phyloP scores from a whole-genome alignment of 2,797 vertebrate genomes.

The Gephyroberyx darwinii region DNA sequence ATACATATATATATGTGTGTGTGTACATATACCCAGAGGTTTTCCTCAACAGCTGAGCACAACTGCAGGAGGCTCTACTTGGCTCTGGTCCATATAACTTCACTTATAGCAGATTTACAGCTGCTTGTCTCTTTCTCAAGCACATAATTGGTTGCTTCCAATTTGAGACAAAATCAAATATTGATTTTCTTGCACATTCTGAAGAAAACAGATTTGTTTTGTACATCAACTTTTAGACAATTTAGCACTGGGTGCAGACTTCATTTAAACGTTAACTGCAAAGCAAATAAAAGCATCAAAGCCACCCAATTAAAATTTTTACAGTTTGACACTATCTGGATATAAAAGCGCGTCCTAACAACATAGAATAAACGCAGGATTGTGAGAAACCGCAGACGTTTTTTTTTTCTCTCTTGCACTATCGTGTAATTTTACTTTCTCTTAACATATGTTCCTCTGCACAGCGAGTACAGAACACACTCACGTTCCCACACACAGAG shows the following conservation, averaged over 20 bases:
- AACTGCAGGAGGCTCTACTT: conserved; percentile 13
- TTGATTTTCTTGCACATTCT: background rate
- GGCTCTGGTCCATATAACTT: conserved; percentile 22
- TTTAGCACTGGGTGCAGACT: too few species aligned
- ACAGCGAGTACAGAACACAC: background rate
- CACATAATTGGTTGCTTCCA: conserved; percentile 21
- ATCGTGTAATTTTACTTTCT: conserved; percentile 48
- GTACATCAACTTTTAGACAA: too few species aligned
- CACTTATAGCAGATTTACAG: conserved; percentile 50
- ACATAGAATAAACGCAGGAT: conserved; percentile 6
- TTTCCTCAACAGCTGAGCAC: conserved; percentile 9
- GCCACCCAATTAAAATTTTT: conserved; percentile 25
- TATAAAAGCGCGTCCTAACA: conserved; percentile 25
- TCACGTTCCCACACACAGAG: conserved; percentile 26
- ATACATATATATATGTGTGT: too few species aligned
- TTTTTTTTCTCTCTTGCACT: conserved; percentile 12
- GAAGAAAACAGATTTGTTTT: background rate
- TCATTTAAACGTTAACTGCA: background rate
- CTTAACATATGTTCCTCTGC: conserved; percentile 13
- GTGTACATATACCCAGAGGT: background rate
- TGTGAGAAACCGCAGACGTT: conserved; percentile 65
- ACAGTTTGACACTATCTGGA: conserved; percentile 20
- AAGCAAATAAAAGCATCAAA: conserved; percentile 20
- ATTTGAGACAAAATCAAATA: conserved; percentile 16
- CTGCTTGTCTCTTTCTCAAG: conserved; percentile 3